phyloP scores from a whole-genome alignment of 2,113 vertebrate species.

The Taxidea taxus region DNA sequence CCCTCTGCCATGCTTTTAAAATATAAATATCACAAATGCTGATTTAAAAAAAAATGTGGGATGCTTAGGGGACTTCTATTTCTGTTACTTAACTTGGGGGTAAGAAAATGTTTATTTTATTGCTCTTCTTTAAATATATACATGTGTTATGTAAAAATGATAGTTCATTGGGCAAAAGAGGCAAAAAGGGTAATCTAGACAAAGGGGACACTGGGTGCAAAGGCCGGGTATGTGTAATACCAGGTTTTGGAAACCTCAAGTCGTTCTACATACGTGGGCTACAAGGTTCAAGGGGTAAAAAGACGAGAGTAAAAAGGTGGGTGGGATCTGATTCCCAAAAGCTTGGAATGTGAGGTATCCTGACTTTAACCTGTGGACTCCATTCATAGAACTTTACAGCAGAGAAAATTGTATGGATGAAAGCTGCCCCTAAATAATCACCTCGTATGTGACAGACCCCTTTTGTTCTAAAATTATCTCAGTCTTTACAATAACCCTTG shows the following conservation, averaged over 20 bases:
- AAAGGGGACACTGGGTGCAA: not conserved
- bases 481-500: not conserved
- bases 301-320: not conserved
- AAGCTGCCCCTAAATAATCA: not conserved
- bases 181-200: not conserved
- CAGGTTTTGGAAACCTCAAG: not conserved
- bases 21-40: slow-evolving; percentile 6
- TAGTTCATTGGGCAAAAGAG: not conserved
- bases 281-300: not conserved
- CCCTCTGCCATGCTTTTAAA: not conserved
- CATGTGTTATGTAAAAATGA: not conserved
- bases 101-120: not conserved
- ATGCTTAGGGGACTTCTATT: not conserved
- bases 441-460: not conserved
- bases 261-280: not conserved
- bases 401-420: not conserved
- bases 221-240: not conserved
- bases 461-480: not conserved
- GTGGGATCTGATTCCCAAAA: not conserved
- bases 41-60: not conserved
- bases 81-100: not conserved
- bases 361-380: not conserved
- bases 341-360: not conserved
- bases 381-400: not conserved
- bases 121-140: not conserved